Percentiles rank a stretch among this genome's conserved stretches.
Conservation (phyloP, 2,888 invertebrate genomes). For the Agonopterix alstromeriana region DNA sequence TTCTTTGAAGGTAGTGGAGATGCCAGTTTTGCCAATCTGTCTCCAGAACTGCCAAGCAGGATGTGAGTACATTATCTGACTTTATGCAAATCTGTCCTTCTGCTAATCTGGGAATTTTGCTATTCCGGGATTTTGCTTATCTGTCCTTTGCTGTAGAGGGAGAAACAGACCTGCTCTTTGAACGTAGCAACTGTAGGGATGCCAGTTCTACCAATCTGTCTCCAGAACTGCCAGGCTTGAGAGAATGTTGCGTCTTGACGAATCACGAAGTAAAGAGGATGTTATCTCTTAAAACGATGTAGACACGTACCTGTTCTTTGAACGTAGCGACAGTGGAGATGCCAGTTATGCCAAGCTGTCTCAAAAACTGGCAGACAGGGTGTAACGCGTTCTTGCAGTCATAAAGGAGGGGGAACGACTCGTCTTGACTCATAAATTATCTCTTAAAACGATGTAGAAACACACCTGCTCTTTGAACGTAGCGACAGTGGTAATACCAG, state of each 20-base stretch:
- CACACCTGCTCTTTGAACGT: no score
- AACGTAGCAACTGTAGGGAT: constrained; percentile 58
- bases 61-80: constrained; percentile 52
- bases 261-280: no score
- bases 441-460: no score
- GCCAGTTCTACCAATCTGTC: constrained; percentile 45
- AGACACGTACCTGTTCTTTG: constrained; percentile 35
- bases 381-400: constrained; percentile 36
- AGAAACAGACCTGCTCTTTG: constrained; percentile 23
- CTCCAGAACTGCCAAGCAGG: constrained; percentile 67
- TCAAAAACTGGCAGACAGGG: constrained; percentile 64
- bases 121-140: no score
- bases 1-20: constrained; percentile 53
- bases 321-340: constrained; percentile 59
- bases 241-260: constrained; percentile 18
- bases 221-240: constrained; percentile 64
- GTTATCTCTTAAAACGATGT: no score
- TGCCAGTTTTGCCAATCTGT: constrained; percentile 45
- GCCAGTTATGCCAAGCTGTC: constrained; percentile 45
- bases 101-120: constrained; percentile 19
- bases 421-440: no score
- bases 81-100: no score
- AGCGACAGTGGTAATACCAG: background rate
- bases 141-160: no score
- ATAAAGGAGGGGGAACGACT: constrained; percentile 23